These are phyloP conservation scores for Apus apus DNA, from an alignment of 2,113 vertebrate species.

Conservation along the genomic window DNA sequence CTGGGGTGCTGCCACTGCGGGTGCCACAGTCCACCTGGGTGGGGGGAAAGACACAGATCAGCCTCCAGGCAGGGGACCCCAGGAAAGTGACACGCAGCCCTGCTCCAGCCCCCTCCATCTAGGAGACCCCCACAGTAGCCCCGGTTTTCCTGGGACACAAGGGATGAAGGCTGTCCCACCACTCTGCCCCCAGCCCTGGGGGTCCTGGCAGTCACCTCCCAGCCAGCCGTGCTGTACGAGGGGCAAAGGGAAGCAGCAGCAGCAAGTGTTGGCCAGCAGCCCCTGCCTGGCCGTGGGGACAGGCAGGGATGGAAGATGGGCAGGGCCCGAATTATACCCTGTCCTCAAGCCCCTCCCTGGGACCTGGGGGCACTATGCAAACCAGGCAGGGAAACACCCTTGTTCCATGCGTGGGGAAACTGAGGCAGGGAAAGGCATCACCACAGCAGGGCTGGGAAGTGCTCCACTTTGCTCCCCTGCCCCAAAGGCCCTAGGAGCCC, in stretches of 20 bases:
- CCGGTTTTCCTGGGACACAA: not conserved
- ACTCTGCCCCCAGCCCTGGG: not conserved
- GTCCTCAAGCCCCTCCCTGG: not conserved
- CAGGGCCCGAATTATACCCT: not conserved
- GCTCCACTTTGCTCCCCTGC: rapidly evolving
- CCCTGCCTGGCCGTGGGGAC: not conserved
- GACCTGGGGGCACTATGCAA: not conserved
- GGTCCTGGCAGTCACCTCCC: rapidly evolving
- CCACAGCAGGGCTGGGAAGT: rapidly evolving
- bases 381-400: not conserved
- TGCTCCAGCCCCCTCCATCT: rapidly evolving
- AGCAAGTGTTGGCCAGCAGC: not conserved
- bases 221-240: rapidly evolving
- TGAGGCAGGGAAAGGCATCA: rapidly evolving
- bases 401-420: rapidly evolving
- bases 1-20: slow-evolving; percentile 65
- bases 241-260: not conserved
- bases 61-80: rapidly evolving
- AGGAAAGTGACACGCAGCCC: not conserved
- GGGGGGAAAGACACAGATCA: rapidly evolving
- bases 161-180: not conserved
- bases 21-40: slow-evolving; percentile 83
- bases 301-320: not conserved
- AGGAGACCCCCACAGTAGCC: not conserved
- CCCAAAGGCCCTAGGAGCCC: rapidly evolving